phyloP scores from a whole-genome alignment of 2,888 invertebrate species.

The Scrobipalpa costella region DNA sequence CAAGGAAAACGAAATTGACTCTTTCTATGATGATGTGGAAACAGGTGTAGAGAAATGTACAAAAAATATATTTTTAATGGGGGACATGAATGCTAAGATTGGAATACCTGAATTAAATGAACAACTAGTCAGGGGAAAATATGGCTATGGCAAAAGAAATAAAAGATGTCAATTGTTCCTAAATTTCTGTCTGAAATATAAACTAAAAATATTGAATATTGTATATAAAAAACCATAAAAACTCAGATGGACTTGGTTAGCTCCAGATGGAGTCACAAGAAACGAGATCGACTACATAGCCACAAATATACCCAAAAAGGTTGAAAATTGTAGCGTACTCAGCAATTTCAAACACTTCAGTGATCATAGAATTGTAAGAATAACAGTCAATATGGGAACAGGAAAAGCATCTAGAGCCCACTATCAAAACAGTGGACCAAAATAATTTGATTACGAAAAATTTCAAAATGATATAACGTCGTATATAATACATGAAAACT shows the following conservation, averaged over 20 bases:
- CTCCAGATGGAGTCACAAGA: constrained; percentile 6
- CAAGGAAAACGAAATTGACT: background rate
- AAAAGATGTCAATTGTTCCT: constrained; percentile 16
- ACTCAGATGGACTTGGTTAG: constrained; percentile 14
- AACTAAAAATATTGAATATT: constrained; percentile 1
- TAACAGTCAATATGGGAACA: background rate
- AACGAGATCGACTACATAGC: constrained; percentile 15
- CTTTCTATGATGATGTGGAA: too few relatives aligned
- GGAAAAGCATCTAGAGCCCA: background rate
- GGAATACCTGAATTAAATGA: constrained; percentile 21
- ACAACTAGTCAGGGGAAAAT: constrained; percentile 22
- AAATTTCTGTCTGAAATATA: background rate
- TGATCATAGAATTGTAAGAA: constrained; percentile 9
- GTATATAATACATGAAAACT: background rate
- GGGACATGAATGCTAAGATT: background rate
- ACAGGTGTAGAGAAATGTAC: background rate
- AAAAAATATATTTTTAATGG: background rate
- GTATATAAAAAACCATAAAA: background rate
- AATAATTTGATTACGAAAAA: background rate
- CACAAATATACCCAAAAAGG: background rate
- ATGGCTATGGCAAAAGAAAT: constrained; percentile 28
- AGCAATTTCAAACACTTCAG: background rate
- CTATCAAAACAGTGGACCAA: background rate
- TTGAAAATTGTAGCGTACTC: background rate
- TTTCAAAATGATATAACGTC: background rate